Evolutionary conservation across 2,888 invertebrate genomes (phyloP).

Genomic region (Machimus atricapillus): DNA sequence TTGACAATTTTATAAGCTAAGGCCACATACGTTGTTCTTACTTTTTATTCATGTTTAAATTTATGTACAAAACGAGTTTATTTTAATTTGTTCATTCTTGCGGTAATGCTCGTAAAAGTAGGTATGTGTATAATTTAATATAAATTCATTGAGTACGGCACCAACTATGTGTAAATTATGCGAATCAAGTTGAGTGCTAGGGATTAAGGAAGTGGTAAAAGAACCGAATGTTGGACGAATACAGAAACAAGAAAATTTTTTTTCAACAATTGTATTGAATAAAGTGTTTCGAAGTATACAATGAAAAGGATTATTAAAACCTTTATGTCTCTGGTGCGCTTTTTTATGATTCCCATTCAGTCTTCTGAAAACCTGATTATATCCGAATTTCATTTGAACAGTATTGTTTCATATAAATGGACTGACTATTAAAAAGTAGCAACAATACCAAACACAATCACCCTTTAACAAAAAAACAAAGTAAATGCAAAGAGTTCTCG

Average conservation of each 20-base stretch:
- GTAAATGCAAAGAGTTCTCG: no score
- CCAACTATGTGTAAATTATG: neutral
- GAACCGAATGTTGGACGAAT: neutral
- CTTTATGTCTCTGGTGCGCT: no score
- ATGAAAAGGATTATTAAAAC: no score
- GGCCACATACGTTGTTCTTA: constrained; percentile 41
- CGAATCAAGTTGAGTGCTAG: neutral
- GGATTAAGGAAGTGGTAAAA: neutral
- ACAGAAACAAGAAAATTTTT: neutral
- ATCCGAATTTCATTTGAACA: neutral
- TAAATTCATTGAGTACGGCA: neutral
- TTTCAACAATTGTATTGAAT: no score
- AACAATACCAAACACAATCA: neutral
- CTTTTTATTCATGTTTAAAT: neutral
- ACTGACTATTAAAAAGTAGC: neutral
- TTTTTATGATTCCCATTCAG: no score
- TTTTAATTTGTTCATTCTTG: neutral
- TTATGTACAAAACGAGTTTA: constrained; percentile 5
- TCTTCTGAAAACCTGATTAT: neutral
- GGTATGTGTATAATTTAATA: neutral
- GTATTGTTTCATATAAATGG: neutral
- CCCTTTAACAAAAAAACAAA: neutral
- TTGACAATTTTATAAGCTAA: constrained; percentile 33
- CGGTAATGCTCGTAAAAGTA: neutral
- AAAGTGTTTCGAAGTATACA: no score